Evolutionary conservation across 2,797 vertebrate species (phyloP), one percentile per base, ranked within the genome.

Genomic region (Coregonus suidteri): DNA sequence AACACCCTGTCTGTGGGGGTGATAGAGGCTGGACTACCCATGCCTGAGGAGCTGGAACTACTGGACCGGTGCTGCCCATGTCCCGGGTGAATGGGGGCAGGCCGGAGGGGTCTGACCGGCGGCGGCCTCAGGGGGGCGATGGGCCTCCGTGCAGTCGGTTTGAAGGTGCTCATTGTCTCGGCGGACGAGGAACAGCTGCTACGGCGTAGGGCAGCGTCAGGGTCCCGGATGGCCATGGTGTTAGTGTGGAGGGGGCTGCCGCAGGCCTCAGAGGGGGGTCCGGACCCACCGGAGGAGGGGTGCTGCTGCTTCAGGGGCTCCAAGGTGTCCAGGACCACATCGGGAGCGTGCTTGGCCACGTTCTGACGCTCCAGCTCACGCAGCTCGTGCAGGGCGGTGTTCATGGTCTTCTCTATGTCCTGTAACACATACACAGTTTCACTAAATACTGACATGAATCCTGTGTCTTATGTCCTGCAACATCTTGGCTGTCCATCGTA

Each of bases 321-420:
- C 89, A 98, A 88, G 0, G 97, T 98, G 94, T 98, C 97, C 87
- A 98, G 94, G 35, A 98, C 97, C 74, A 98, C 96, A 0, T 98
- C 97, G 0, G 97, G 97, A 0, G 97, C 96, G 65, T 98, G 97
- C 90, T 98, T 98, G 88, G 93, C 97, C 0, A 97, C 96, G 88
- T 98, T 98, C 93, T 98, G 97, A 81, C 97, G 90, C 93, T 98
- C 97, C 59, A 98, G 94, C 86, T 98, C 97, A 20, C 97, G 94
- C 87, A 98, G 81, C 90, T 98, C 97, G 0, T 97, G 96, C 71
- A 98, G 94, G 0, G 97, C 97, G 0, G 97, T 98, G 85, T 96
- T 98, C 97, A 98, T 98, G 52, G 97, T 98, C 94, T 98, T 98
- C 93, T 98, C 97, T 34, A 98, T 98, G 92, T 98, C 97, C 97